Evolutionary conservation across 2,888 invertebrate species (phyloP).

Genomic region (Bombyx huttoni): DNA sequence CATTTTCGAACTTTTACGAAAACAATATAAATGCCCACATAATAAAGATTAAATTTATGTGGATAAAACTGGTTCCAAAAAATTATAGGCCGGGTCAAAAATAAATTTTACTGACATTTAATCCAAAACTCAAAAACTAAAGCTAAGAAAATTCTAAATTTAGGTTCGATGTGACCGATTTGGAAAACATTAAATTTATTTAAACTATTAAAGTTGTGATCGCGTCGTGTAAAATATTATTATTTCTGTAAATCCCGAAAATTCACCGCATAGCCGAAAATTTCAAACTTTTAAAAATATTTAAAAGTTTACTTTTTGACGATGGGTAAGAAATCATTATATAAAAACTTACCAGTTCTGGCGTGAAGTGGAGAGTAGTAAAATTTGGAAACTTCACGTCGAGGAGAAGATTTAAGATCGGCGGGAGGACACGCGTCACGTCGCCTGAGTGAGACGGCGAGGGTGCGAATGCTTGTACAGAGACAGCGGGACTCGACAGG

Average conservation of each 20-base stretch:
- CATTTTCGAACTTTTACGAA: too few relatives aligned
- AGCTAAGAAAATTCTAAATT: too few relatives aligned
- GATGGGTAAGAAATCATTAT: slow-evolving; percentile 22
- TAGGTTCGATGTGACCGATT: too few relatives aligned
- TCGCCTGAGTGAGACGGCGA: slow-evolving; percentile 15
- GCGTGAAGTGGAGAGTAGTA: slow-evolving; percentile 15
- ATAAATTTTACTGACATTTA: too few relatives aligned
- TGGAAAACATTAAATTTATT: too few relatives aligned
- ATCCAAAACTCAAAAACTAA: too few relatives aligned
- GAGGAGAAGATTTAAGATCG: slow-evolving; percentile 5
- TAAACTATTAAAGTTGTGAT: too few relatives aligned
- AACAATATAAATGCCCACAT: too few relatives aligned
- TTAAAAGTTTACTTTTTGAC: not conserved
- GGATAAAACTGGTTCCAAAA: too few relatives aligned
- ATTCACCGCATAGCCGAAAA: slow-evolving; percentile 5
- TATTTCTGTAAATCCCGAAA: not conserved
- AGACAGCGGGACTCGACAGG: slow-evolving; percentile 13
- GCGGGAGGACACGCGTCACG: slow-evolving; percentile 12
- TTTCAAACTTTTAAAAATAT: slow-evolving; percentile 9
- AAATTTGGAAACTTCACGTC: not conserved
- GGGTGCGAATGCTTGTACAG: slow-evolving; percentile 9
- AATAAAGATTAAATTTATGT: too few relatives aligned
- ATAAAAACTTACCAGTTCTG: slow-evolving; percentile 48
- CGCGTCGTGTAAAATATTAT: too few relatives aligned
- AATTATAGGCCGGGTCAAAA: too few relatives aligned